A percentile compares a stretch with the other conserved stretches of the same genome.
Evolutionary conservation across 2,113 vertebrate species (phyloP).

Genomic region (Tenrec ecaudatus): DNA sequence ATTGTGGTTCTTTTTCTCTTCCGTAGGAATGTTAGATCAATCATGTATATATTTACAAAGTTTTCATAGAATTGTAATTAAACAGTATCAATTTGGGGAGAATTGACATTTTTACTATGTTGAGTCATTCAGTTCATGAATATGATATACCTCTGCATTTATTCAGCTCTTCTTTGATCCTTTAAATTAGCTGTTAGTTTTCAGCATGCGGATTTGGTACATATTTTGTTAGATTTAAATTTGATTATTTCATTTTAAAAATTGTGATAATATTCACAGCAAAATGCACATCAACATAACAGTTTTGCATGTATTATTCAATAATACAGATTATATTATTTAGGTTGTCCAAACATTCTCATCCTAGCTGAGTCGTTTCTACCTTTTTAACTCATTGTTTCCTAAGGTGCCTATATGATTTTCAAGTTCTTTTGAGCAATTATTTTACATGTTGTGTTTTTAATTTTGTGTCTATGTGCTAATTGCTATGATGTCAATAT

Average conservation of each 20-base stretch:
- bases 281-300: too few species aligned
- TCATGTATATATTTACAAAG: neutral
- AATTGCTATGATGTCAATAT: neutral
- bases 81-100: too few species aligned
- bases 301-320: too few species aligned
- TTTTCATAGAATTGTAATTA: neutral
- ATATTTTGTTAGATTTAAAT: too few species aligned
- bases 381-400: too few species aligned
- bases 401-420: neutral
- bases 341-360: neutral
- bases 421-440: conserved; percentile 3
- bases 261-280: too few species aligned
- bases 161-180: neutral
- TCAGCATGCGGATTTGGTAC: neutral
- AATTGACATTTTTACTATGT: too few species aligned
- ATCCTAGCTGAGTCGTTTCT: neutral
- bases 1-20: neutral
- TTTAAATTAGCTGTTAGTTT: neutral
- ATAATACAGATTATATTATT: too few species aligned
- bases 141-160: neutral
- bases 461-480: neutral
- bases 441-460: conserved; percentile 1
- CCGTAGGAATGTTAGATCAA: conserved; percentile 14
- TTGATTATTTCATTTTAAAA: too few species aligned
- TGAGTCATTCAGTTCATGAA: neutral